A percentile compares a stretch with the other conserved stretches of the same genome.
Evolutionary conservation across 2,113 vertebrate genomes (phyloP).

Genomic region (Colistium nudipinnis): DNA sequence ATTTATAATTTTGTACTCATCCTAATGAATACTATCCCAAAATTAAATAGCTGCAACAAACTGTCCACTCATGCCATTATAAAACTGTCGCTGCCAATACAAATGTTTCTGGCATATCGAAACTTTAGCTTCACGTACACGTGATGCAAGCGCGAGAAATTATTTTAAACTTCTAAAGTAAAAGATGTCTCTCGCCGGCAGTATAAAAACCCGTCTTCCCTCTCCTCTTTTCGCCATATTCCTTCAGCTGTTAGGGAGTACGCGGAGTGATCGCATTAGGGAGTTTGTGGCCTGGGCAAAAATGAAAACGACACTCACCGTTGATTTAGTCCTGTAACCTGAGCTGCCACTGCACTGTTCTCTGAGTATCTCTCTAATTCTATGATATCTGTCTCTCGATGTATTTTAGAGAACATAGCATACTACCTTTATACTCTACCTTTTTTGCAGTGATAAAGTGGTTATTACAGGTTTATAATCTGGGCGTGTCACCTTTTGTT

Average conservation of each 20-base stretch:
- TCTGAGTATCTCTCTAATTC: background rate
- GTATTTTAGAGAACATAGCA: background rate
- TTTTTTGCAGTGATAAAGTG: conserved; percentile 44
- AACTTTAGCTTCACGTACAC: too few species aligned
- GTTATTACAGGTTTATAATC: conserved; percentile 52
- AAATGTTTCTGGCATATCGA: too few species aligned
- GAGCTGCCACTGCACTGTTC: too few species aligned
- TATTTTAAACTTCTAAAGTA: too few species aligned
- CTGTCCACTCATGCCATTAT: too few species aligned
- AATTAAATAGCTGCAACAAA: too few species aligned
- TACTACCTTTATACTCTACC: conserved; percentile 13
- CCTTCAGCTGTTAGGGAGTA: background rate
- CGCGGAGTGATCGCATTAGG: conserved; percentile 32
- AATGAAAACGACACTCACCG: conserved; percentile 39
- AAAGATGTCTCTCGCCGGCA: too few species aligned
- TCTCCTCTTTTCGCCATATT: conserved; percentile 17
- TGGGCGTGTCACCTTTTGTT: conserved; percentile 57
- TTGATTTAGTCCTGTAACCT: conserved; percentile 39
- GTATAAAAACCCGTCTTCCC: background rate
- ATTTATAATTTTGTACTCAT: too few species aligned
- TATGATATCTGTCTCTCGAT: conserved; percentile 2
- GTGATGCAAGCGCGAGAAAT: too few species aligned
- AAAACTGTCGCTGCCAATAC: too few species aligned
- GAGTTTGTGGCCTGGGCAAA: conserved; percentile 26
- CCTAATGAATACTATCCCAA: too few species aligned